phyloP scores from a whole-genome alignment of 2,113 vertebrate species.

The Fulica atra region DNA sequence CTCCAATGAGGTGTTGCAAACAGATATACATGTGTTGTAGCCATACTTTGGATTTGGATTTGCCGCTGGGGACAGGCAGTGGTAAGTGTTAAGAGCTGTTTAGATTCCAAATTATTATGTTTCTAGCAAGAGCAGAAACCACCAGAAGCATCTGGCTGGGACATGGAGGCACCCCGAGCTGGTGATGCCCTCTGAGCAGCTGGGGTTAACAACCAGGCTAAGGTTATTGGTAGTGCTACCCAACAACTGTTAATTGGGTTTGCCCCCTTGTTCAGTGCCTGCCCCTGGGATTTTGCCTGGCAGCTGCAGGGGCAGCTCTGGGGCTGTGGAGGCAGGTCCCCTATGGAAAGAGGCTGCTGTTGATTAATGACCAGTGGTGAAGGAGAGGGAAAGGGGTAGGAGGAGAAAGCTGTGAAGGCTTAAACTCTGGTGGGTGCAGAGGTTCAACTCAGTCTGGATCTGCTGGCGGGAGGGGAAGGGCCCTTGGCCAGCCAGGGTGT shows the following conservation, averaged over 20 bases:
- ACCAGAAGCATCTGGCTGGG: not conserved
- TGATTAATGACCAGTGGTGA: not conserved
- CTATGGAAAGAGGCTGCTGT: not conserved
- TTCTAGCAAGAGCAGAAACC: slow-evolving; percentile 2
- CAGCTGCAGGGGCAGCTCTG: not conserved
- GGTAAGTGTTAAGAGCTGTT: slow-evolving; percentile 13
- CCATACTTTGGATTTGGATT: not conserved
- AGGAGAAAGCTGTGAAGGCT: not conserved
- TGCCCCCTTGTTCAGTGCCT: not conserved
- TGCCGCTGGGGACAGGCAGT: not conserved
- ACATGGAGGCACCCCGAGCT: not conserved
- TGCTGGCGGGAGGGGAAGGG: not conserved
- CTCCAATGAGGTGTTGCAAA: slow-evolving; percentile 28
- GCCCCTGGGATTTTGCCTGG: not conserved
- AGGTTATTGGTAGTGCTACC: not conserved
- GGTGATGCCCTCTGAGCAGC: not conserved
- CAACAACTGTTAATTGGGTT: not conserved
- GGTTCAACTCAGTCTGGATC: not conserved
- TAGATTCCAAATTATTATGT: not conserved
- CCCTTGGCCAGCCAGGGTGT: not conserved
- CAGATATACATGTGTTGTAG: slow-evolving; percentile 21
- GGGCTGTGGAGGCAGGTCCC: not conserved
- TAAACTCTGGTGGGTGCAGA: not conserved
- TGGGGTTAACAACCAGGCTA: not conserved
- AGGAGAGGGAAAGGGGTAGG: not conserved